Base-by-base conservation (phyloP, 2,797 vertebrate species). In the Lepus oiostolus region DNA sequence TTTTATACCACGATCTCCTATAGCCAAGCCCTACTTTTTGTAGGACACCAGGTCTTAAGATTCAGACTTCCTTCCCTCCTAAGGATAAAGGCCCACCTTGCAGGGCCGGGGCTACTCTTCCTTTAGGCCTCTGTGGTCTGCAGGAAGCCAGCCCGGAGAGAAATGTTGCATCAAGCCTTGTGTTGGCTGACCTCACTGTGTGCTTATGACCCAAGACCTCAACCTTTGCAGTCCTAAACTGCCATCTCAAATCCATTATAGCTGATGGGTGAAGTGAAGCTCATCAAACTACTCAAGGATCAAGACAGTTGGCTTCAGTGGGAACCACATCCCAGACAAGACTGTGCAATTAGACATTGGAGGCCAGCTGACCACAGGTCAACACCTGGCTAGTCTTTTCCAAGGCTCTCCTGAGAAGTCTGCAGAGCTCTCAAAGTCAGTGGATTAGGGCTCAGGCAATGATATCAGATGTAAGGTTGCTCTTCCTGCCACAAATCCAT, bases 281-380 rank as follows among this genome's bases (percentile, higher is more conserved):
- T 91, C 79, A 95, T 85, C 89, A 91, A 97, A 82, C 35, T 52
- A 28, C 68, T 74, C 28, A 2, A 86, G 90, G 67, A 89, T 65
- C n/a, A 77, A 63, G 85, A 67, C 35, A 26, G 72, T 74, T 90
- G 74, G 47, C 19, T 62, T 22, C 24, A 75, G 74, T 86, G 85
- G 90, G 28, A 85, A 38, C 42, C 16, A n/a, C 75, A 87, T 92
- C 58, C 30, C 8, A 82, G 71, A 83, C 80, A 54, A 42, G 85
- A 79, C 35, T 68, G 77, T 75, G 32, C 6, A 50, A 7, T 62
- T 54, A 79, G 63, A 63, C 65, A 35, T 38, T 83, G 30, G 65
- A 35, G 67, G 88, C 8, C 11, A 71, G 30, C 70, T 63, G 70
- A 81, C 68, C 65, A 38, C 5, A 32, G 52, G 17, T 52, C 26